These are phyloP conservation scores for Drosophila sordidula DNA, from an alignment of 2,888 invertebrate species.

Conservation along the genomic window DNA sequence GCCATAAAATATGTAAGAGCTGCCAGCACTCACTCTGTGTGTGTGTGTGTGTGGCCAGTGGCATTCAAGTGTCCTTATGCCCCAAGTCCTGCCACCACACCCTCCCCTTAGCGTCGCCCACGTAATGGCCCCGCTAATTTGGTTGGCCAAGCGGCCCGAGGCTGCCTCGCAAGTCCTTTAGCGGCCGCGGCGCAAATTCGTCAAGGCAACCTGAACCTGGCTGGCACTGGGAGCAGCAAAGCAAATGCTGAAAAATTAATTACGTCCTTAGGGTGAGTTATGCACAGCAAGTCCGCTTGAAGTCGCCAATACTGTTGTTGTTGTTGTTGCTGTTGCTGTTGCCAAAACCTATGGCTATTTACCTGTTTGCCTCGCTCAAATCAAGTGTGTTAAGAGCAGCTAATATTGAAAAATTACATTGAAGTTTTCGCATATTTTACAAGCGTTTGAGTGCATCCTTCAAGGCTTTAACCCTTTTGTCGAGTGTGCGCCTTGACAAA, in stretches of 20 bases:
- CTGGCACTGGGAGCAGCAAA: slow-evolving; percentile 28
- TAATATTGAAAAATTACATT: slow-evolving; percentile 77
- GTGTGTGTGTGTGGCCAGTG: slow-evolving; percentile 5
- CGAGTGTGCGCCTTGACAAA: slow-evolving; percentile 5
- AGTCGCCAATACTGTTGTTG: slow-evolving; percentile 39
- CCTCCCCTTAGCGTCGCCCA: not conserved
- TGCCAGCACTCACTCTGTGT: slow-evolving; percentile 20
- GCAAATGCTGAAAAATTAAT: slow-evolving; percentile 84
- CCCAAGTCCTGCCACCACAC: not conserved
- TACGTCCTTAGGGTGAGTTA: slow-evolving; percentile 83
- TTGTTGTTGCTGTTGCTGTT: slow-evolving; percentile 23
- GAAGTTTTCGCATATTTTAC: slow-evolving; percentile 44
- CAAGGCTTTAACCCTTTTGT: slow-evolving; percentile 11
- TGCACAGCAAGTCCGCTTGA: slow-evolving; percentile 37
- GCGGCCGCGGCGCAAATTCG: slow-evolving; percentile 71
- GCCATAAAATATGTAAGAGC: slow-evolving; percentile 75
- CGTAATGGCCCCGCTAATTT: slow-evolving; percentile 71
- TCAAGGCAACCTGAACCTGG: slow-evolving; percentile 65
- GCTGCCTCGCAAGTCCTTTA: slow-evolving; percentile 42
- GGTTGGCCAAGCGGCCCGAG: slow-evolving; percentile 62
- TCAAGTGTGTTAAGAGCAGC: slow-evolving; percentile 77
- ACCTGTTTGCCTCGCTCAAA: slow-evolving; percentile 57
- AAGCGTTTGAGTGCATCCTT: slow-evolving; percentile 12
- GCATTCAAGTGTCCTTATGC: slow-evolving; percentile 57
- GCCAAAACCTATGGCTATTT: slow-evolving; percentile 49